A percentile compares a stretch with the other conserved stretches of the same genome.
Evolutionary conservation across 1,140 invertebrate species (phyloP).

Genomic region (Caenorhabditis brenneri): DNA sequence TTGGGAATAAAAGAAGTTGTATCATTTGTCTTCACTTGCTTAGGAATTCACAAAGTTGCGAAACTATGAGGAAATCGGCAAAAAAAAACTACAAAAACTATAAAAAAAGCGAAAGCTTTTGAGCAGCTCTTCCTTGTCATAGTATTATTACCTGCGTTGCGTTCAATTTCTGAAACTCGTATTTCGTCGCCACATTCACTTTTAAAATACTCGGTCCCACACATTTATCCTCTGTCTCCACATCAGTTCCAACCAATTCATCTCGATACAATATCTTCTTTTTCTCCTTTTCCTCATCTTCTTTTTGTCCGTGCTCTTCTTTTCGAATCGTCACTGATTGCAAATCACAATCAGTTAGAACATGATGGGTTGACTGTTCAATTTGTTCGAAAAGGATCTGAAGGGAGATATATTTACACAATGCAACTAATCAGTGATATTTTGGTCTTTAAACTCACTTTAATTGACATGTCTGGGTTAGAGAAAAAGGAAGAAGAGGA

Average conservation of each 20-base stretch:
- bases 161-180: conserved; percentile 25
- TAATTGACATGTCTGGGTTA: conserved; percentile 10
- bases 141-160: conserved; percentile 19
- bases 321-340: conserved; percentile 9
- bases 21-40: too few species aligned
- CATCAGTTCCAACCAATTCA: neutral
- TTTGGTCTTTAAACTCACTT: conserved; percentile 23
- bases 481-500: neutral
- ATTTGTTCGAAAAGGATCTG: conserved; percentile 34
- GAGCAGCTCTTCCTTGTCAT: too few species aligned
- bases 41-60: too few species aligned
- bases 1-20: too few species aligned
- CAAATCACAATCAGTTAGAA: conserved; percentile 7
- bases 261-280: neutral
- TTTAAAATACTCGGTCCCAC: conserved; percentile 19
- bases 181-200: neutral
- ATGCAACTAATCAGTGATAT: neutral
- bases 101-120: too few species aligned
- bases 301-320: neutral
- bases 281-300: neutral
- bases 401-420: neutral
- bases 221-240: neutral
- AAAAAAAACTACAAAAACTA: too few species aligned
- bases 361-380: neutral
- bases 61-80: too few species aligned